Base-by-base conservation (phyloP, 2,113 vertebrate genomes). In the Brienomyrus longianalis region DNA sequence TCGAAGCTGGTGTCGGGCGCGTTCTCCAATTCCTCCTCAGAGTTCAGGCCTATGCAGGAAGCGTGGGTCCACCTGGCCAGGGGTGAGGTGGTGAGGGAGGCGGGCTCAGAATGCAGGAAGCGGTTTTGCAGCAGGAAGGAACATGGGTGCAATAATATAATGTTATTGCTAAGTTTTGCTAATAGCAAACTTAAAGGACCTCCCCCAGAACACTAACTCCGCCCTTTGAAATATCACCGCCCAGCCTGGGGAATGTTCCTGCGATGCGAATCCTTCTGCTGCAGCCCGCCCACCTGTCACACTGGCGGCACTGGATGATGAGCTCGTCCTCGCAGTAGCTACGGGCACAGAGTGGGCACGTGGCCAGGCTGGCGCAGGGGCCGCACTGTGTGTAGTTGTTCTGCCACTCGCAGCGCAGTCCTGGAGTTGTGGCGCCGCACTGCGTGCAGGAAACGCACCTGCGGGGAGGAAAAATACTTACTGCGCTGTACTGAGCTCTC, bases 361-460 rank as follows among this genome's bases (percentile, higher is more conserved):
- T 90, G 1, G 96, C 95, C 92, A 99, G 93, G 93, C 98, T 99
- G 15, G 95, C 96, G n/a, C 98, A 99, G 0, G 98, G 98, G 0
- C 97, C 98, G n/a, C 98, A 99, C 90, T 96, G 97, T 0, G 97
- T 98, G 95, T 99, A 99, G 94, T 98, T 99, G 91, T 96, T 98
- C 93, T 98, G 98, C 98, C 98, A 99, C 89, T 99, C 98, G 89
- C 97, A 97, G 90, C 96, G 94, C 91, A 97, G 93, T 11, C 98
- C 98, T 0, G 98, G 97, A 7, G 97, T 97, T 17, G 97, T 94
- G 87, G 98, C 96, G 91, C 98, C 98, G 93, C 98, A 99, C 91
- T 98, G 97, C 19, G 97, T 96, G 90, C 98, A 99, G 95, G 96
- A 98, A 90, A 99, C 98, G 93, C 98, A 99, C 98, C 98, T 99